These are phyloP conservation scores for Molanna angustata DNA, from an alignment of 2,888 invertebrate species.

Conservation along the genomic window DNA sequence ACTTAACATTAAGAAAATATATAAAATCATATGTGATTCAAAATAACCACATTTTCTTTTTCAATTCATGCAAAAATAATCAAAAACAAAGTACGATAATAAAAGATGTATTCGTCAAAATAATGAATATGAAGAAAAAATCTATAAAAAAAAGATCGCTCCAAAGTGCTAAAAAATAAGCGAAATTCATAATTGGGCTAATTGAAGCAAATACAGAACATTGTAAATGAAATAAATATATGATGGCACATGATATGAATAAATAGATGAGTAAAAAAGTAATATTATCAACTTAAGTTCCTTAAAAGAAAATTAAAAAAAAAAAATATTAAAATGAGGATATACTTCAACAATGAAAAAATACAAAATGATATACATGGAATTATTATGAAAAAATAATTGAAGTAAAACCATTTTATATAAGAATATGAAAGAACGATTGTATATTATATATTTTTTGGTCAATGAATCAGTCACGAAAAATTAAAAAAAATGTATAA, in stretches of 20 bases:
- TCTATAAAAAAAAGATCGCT: too few species aligned
- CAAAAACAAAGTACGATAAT: too few species aligned
- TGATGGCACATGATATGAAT: conserved; percentile 1
- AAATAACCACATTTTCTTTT: too few species aligned
- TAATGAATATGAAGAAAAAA: too few species aligned
- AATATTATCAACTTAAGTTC: too few species aligned
- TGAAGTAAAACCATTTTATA: conserved; percentile 10
- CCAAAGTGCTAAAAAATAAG: too few species aligned
- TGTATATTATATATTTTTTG: conserved; percentile 22
- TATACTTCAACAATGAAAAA: not conserved
- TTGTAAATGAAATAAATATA: conserved; percentile 5
- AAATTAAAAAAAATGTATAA: conserved; percentile 29
- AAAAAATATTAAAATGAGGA: conserved; percentile 9
- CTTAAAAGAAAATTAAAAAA: too few species aligned
- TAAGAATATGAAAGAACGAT: conserved; percentile 27
- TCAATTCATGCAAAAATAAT: too few species aligned
- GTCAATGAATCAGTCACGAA: conserved; percentile 19
- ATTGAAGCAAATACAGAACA: conserved; percentile 28
- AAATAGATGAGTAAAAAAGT: conserved; percentile 7
- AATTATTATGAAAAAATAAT: too few species aligned
- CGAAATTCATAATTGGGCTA: conserved; percentile 20
- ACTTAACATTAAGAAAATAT: too few species aligned
- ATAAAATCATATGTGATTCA: too few species aligned
- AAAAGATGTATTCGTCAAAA: too few species aligned
- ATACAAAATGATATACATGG: conserved; percentile 1